These are phyloP conservation scores for Bilobella aurantiaca DNA, from an alignment of 1,140 invertebrate species.

Conservation along the genomic window DNA sequence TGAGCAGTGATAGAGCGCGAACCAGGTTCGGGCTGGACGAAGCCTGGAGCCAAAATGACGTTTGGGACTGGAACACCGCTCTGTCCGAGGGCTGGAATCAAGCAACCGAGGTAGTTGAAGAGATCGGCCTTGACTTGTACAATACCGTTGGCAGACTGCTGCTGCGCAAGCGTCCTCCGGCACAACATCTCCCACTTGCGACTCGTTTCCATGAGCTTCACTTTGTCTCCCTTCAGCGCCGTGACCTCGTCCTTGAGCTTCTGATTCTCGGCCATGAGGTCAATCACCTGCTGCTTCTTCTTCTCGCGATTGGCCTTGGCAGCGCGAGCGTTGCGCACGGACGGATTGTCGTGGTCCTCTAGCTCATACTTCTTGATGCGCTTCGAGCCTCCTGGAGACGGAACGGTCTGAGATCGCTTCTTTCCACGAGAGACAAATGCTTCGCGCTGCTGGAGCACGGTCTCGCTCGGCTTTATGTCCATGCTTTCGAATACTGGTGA, in stretches of 20 bases:
- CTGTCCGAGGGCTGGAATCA: conserved; percentile 1
- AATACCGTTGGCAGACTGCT: background rate
- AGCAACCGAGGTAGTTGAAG: background rate
- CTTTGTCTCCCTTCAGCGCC: background rate
- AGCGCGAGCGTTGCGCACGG: conserved; percentile 24
- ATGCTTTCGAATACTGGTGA: background rate
- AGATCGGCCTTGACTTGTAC: background rate
- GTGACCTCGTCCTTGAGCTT: background rate
- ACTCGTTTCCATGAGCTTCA: background rate
- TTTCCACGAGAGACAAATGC: background rate
- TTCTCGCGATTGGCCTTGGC: conserved; percentile 22
- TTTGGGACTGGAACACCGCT: background rate
- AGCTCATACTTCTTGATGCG: conserved; percentile 20
- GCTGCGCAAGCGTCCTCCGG: background rate
- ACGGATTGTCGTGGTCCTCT: conserved; percentile 5
- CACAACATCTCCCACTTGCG: too few species aligned
- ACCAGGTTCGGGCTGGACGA: background rate
- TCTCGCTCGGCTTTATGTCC: background rate
- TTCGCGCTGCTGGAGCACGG: background rate
- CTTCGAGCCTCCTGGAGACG: background rate
- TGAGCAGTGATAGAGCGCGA: background rate
- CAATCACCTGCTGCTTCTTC: conserved; percentile 17
- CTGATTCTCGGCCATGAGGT: background rate
- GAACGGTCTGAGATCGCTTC: background rate
- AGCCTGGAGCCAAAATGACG: background rate